Evolutionary conservation across 2,113 vertebrate genomes (phyloP).

Genomic region (Panurus biarmicus): DNA sequence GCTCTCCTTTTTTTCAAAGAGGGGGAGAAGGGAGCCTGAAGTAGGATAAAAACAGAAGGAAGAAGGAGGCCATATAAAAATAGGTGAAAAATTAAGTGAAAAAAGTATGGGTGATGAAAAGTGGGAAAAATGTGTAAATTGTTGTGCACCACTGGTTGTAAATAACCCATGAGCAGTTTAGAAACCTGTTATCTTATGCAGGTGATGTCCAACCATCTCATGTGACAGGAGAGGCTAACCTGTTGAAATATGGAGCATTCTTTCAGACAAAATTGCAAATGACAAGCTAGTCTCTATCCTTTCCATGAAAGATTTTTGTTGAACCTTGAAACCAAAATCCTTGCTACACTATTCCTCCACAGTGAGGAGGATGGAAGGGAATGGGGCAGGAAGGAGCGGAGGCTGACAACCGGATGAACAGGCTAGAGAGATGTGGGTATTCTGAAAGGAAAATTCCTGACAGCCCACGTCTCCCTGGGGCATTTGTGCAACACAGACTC

Average conservation of each 20-base stretch:
- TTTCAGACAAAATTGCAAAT: neutral
- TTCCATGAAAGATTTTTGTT: neutral
- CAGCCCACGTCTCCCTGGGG: neutral
- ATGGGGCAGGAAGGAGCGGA: neutral
- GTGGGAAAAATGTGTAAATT: neutral
- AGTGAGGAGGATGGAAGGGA: neutral
- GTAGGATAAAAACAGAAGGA: neutral
- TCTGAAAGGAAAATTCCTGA: neutral
- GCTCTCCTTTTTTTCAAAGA: neutral
- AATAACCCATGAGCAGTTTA: neutral
- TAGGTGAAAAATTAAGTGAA: neutral
- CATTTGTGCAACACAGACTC: neutral
- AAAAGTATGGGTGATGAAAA: neutral
- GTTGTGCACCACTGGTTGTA: neutral
- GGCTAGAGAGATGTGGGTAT: rapidly evolving
- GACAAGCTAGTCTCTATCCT: neutral
- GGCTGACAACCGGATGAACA: neutral
- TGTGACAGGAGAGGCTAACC: neutral
- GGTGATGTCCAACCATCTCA: neutral
- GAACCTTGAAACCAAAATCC: neutral
- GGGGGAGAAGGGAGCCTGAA: neutral
- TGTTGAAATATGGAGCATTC: neutral
- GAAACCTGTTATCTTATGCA: neutral
- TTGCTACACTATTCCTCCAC: rapidly evolving
- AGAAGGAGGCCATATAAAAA: neutral